phyloP scores from a whole-genome alignment of 37 sponge, comb jelly and placozoan genomes.

The Amphimedon queenslandica region DNA sequence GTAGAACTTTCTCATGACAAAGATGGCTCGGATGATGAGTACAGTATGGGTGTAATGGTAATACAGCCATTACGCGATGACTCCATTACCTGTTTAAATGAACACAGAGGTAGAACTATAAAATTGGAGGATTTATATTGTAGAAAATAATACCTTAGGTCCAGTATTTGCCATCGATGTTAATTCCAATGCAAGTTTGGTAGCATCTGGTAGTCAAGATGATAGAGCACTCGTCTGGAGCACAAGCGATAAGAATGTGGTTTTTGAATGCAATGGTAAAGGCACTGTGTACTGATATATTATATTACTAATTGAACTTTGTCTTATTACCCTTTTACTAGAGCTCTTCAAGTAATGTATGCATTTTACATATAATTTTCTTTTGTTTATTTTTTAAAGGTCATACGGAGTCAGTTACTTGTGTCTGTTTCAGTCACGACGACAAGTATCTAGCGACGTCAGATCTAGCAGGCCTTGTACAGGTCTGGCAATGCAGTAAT shows the following conservation, averaged over 20 bases:
- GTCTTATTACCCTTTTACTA: no score
- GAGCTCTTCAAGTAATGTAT: no score
- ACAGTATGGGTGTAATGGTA: no score
- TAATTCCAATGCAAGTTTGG: conserved; percentile 43
- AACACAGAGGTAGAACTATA: background rate
- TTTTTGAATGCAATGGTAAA: conserved; percentile 65
- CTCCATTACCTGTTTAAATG: background rate
- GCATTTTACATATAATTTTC: background rate
- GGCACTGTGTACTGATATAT: no score
- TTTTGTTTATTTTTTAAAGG: conserved; percentile 33
- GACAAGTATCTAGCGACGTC: conserved; percentile 73
- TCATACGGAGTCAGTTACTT: conserved; percentile 91
- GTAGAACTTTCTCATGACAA: background rate
- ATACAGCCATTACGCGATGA: background rate
- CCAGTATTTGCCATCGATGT: conserved; percentile 75
- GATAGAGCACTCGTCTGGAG: conserved; percentile 80
- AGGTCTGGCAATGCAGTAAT: conserved; percentile 60
- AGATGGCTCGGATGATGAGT: background rate
- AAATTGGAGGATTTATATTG: no score
- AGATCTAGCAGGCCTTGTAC: conserved; percentile 75
- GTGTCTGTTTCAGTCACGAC: conserved; percentile 74
- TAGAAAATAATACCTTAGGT: no score
- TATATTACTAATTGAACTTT: no score
- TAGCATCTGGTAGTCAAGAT: conserved; percentile 87
- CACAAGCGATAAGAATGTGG: conserved; percentile 38